phyloP scores from a whole-genome alignment of 2,113 vertebrate species.

The Campylomormyrus tamandua region DNA sequence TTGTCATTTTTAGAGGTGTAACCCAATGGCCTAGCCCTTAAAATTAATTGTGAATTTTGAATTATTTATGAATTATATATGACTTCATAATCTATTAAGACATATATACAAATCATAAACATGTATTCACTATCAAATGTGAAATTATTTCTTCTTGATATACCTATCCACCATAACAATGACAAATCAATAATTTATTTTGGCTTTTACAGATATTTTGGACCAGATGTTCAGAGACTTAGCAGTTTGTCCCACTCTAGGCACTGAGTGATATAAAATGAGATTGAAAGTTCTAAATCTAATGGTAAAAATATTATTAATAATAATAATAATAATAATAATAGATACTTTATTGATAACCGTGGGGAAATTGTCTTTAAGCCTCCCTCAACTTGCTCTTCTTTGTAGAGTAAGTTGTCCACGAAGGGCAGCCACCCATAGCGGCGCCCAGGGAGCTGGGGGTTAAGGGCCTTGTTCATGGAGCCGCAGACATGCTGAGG shows the following conservation, averaged over 20 bases:
- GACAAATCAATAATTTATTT: neutral
- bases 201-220: neutral
- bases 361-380: too few species aligned
- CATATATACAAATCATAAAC: neutral
- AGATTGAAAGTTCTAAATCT: neutral
- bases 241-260: neutral
- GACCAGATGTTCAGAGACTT: constrained; percentile 2
- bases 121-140: neutral
- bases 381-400: too few species aligned
- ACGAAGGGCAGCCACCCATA: too few species aligned
- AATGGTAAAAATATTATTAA: neutral
- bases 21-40: neutral
- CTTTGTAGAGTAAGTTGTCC: too few species aligned
- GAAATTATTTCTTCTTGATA: neutral
- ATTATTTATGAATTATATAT: neutral
- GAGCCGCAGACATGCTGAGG: too few species aligned
- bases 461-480: too few species aligned
- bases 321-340: too few species aligned
- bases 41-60: neutral
- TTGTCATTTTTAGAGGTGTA: neutral
- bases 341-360: too few species aligned
- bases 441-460: too few species aligned
- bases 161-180: neutral
- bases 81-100: neutral
- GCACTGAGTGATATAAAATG: neutral